Evolutionary conservation across 92 coral and sea anemone species (phyloP), one percentile per base, ranked within the genome.

Genomic region (Phenganax marumi): DNA sequence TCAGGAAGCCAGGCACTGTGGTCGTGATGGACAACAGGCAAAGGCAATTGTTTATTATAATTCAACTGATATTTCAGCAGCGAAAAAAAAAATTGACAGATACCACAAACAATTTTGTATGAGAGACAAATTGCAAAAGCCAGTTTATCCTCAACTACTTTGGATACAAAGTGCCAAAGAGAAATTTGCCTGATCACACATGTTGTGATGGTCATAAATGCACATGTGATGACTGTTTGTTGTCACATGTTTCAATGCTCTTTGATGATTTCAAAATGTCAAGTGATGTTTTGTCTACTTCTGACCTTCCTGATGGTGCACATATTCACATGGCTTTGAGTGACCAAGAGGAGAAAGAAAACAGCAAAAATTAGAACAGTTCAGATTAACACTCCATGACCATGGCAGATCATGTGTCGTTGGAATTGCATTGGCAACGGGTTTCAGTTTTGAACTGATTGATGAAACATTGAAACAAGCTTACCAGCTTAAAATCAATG

Each of bases 1-100:
- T 47, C 93, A 87, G 64, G 91, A 87, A 85, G 87, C 91, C 12
- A 90, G 90, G 7, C 48, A 86, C 22, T 69, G 71, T 18, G 92
- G 92, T 8, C 73, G 91, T 13, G 91, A 85, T 88, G 89, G 93
- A 24, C 47, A 48, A 8, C 77, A 82, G 23, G 83, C 89, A 43
- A 70, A 70, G 16, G 88, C 93, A 2, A 21, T 33, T 64, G 21
- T 90, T 0, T 87, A 47, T 63, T 90, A 57, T 55, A 90, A 90
- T 74, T 47, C 75, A 9, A 77, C 71, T 77, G 91, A 90, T 39
- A 85, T 90, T 26, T 81, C 87, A 12, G 71, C 3, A 19, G 88
- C 54, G 72, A 87, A 75, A 23, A 81, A 85, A 51, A 46, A 77
- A 6, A n/a, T 56, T 56, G 18, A 56, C 86, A 65, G 77, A 87